Percentiles rank a stretch among this genome's conserved stretches.
These are phyloP conservation scores for Anarrhichthys ocellatus DNA, from an alignment of 2,113 vertebrate species.

Conservation along the genomic window DNA sequence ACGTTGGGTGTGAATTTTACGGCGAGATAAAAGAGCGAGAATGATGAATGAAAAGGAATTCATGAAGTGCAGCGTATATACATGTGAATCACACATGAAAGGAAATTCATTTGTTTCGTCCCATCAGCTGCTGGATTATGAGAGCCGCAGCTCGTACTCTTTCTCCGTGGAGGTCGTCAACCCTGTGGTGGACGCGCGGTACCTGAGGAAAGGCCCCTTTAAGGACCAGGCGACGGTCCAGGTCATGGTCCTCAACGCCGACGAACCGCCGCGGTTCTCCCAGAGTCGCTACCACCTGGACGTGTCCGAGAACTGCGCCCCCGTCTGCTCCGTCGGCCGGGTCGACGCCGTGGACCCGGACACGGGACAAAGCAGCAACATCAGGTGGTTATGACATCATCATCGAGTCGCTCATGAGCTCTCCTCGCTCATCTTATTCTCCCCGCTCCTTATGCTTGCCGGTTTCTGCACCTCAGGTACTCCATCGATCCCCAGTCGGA, in stretches of 20 bases:
- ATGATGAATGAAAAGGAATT: conserved; percentile 14
- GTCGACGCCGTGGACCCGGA: conserved; percentile 88
- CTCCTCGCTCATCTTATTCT: not conserved
- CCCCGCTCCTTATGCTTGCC: not conserved
- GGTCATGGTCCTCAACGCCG: conserved; percentile 88
- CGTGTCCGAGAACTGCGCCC: conserved; percentile 88
- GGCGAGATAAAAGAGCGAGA: conserved; percentile 26
- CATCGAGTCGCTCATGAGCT: not conserved
- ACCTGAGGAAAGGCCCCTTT: conserved; percentile 88
- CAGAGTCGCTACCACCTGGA: conserved; percentile 85
- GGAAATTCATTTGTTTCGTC: not conserved
- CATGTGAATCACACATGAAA: too few species aligned
- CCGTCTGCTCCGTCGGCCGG: conserved; percentile 82
- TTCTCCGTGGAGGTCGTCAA: conserved; percentile 91
- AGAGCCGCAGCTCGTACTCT: conserved; percentile 85
- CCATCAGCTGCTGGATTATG: conserved; percentile 88
- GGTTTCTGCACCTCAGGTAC: conserved; percentile 78
- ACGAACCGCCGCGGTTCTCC: conserved; percentile 89
- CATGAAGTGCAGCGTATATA: not conserved
- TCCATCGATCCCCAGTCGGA: conserved; percentile 91
- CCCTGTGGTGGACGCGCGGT: conserved; percentile 87
- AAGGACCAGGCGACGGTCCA: conserved; percentile 89
- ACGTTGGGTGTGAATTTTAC: not conserved
- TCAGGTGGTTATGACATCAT: conserved; percentile 80
- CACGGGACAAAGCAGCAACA: conserved; percentile 85